Percentiles rank a stretch among this genome's conserved stretches.
phyloP scores from a whole-genome alignment of 2,888 invertebrate species.

The Idaea dimidiata region DNA sequence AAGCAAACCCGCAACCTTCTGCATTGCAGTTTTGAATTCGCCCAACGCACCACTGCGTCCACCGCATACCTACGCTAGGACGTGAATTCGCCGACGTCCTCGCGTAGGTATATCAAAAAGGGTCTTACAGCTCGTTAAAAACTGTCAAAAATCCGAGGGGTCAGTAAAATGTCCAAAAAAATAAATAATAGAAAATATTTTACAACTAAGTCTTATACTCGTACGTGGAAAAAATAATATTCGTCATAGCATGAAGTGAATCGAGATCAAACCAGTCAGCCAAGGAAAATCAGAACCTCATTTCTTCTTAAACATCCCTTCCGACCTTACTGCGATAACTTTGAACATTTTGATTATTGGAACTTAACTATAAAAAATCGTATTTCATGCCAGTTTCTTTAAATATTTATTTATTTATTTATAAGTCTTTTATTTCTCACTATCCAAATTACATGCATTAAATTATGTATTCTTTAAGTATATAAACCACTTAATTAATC shows the following conservation, averaged over 20 bases:
- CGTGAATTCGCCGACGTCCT: no score
- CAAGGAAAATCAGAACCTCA: slow-evolving; percentile 65
- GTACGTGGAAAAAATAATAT: slow-evolving; percentile 39
- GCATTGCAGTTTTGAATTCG: no score
- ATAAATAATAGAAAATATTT: slow-evolving; percentile 15
- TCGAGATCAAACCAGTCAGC: slow-evolving; percentile 61
- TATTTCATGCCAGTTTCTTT: not conserved
- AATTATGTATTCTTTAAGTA: no score
- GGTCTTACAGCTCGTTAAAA: no score
- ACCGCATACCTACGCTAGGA: no score
- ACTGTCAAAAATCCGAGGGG: not conserved
- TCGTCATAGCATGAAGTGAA: slow-evolving; percentile 45
- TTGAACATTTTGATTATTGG: slow-evolving; percentile 23
- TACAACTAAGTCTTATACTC: slow-evolving; percentile 16
- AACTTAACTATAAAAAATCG: no score
- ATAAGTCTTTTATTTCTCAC: no score
- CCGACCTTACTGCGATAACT: slow-evolving; percentile 27
- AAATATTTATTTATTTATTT: not conserved
- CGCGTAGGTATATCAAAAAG: no score
- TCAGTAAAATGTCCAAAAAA: slow-evolving; percentile 12
- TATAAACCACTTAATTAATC: no score
- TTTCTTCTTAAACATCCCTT: slow-evolving; percentile 62
- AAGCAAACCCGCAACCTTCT: no score
- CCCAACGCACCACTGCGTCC: no score
- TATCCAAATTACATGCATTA: no score